Evolutionary conservation across 2,113 vertebrate genomes (phyloP), one percentile per base, ranked within the genome.

Genomic region (Nerophis ophidion): DNA sequence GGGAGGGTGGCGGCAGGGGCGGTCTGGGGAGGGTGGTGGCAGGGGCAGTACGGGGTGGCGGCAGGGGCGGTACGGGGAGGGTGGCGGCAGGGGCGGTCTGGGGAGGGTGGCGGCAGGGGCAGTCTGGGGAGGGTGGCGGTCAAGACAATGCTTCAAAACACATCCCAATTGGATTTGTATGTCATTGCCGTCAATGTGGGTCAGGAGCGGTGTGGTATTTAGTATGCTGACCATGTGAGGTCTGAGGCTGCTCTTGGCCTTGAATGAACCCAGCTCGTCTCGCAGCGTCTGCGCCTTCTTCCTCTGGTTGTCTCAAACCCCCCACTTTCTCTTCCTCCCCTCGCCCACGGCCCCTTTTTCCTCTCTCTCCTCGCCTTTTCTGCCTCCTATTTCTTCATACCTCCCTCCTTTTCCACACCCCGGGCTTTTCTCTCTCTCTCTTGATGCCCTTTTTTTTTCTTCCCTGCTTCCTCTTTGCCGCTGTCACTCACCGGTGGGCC

Each of bases 121-220:
- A 53, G 62, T 16, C 5, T 11, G 62, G 49, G 48, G 1, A 33
- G 11, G 46, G 15, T 58, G 50, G 67, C 51, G 62, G 51, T 69
- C 67, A 61, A 35, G 48, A 42, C 47, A 60, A 42, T 13, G 66
- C 48, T 2, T 35, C 35, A 34, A 44, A 70, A 61, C 66, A 38
- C 38, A 71, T 50, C 60, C 68, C 71, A 50, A 61, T 76, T 83
- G 79, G 76, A 81, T 87, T 80, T 85, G 76, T 87, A 74, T 88
- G 86, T 88, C 77, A 81, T 69, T 70, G 67, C 76, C 72, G 75
- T 85, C 77, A 84, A 91, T 89, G 76, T 89, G 84, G 89, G 90
- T 91, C 89, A 89, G 85, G 73, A 82, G 71, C 61, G 76, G 72
- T 64, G 70, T 50, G 58, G 79, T 86, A 79, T 78, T 91, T 90